A percentile compares a stretch with the other conserved stretches of the same genome.
phyloP scores from a whole-genome alignment of 2,888 invertebrate genomes.

The Eubasilissa splendida region DNA sequence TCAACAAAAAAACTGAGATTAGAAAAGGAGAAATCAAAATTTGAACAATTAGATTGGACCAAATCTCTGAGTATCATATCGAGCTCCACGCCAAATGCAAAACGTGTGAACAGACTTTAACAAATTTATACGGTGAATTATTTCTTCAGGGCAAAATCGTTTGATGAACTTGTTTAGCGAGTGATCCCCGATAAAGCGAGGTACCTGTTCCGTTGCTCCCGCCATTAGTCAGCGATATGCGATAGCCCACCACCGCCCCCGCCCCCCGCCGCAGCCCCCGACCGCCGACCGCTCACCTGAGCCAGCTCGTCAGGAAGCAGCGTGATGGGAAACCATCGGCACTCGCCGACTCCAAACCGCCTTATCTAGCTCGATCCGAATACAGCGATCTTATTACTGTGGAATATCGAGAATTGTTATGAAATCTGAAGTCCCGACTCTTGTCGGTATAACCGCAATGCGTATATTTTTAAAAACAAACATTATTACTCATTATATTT shows the following conservation, averaged over 20 bases:
- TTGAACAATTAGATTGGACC: too few species aligned
- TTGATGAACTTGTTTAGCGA: conserved; percentile 34
- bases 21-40: too few species aligned
- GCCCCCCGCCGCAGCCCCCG: neutral
- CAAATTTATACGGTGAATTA: neutral
- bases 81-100: too few species aligned
- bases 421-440: conserved; percentile 19
- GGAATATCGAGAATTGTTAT: conserved; percentile 7
- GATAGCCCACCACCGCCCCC: conserved; percentile 7
- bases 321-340: conserved; percentile 9
- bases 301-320: neutral
- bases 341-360: neutral
- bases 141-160: conserved; percentile 18
- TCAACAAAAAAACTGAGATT: too few species aligned
- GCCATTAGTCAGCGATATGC: conserved; percentile 31
- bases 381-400: conserved; percentile 15
- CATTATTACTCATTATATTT: too few species aligned
- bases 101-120: too few species aligned
- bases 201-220: conserved; percentile 15
- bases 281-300: conserved; percentile 3
- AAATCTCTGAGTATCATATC: too few species aligned
- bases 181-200: conserved; percentile 36
- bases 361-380: conserved; percentile 30
- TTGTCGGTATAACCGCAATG: conserved; percentile 25
- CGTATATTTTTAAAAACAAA: neutral